Base-by-base conservation (phyloP, 2,888 invertebrate genomes). In the Cataglyphis livida region DNA sequence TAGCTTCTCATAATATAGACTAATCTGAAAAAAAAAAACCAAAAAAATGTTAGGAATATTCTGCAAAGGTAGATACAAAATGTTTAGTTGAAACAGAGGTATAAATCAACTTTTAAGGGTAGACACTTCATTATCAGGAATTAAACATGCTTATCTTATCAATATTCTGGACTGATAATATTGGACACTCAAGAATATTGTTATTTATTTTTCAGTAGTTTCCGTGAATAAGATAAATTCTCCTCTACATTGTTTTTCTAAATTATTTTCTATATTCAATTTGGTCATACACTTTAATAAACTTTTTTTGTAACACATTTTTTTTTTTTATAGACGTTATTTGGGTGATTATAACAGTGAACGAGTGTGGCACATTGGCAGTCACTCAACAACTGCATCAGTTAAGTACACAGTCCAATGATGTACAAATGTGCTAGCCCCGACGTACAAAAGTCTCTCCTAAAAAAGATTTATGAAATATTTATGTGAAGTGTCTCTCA, bases 291-390 rank as follows among this genome's bases (percentile, higher is more conserved):
- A 18, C 21, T 32, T 3, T 32, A 57, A 71, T 10, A 51, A 61
- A 9, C 0, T 12, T 2, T n/a, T 32, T 32, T 32, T 32, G 32
- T 32, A 32, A n/a, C 32, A 41, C 6, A 48, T 48, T 7, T 4
- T 54, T 73, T 76, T 87, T 89, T 84, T 85, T 88, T 89, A 82
- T 94, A 98, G 98, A 98, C 95, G 96, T 97, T 81, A 96, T 98
- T 93, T 98, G 97, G 97, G 96, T 97, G 86, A 97, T 98, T 93
- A 95, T 98, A 73, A 96, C 96, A 65, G 98, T 98, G 54, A 97
- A 97, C 86, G 97, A 97, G 91, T 96, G 97, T 93, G 97, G 97
- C 89, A 96, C 98, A 54, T 95, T 98, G 94, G 97, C 97, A 78
- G 95, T 98, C 83, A 98, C 98, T 82, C 97, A 98, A 94, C 98